phyloP scores from a whole-genome alignment of 2,797 vertebrate species.

The Argyrosomus regius region DNA sequence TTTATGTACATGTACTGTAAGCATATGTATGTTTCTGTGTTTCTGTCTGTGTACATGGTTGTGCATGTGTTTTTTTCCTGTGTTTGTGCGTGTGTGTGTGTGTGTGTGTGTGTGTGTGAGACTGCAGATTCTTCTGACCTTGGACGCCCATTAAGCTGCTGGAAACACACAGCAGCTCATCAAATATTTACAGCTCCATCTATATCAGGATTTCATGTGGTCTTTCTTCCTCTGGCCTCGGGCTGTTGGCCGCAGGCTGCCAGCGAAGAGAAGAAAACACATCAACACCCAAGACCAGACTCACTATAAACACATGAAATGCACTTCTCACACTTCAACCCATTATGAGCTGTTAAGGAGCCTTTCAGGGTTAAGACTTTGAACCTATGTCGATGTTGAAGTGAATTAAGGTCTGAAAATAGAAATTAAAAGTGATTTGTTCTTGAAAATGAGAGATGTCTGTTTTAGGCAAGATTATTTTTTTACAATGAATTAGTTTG shows the following conservation, averaged over 20 bases:
- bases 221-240: slow-evolving; percentile 51
- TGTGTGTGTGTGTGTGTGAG: background rate
- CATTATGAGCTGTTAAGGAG: background rate
- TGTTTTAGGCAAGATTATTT: background rate
- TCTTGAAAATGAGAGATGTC: background rate
- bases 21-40: background rate
- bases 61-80: background rate
- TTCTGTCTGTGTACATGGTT: background rate
- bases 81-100: slow-evolving; percentile 1
- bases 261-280: slow-evolving; percentile 31
- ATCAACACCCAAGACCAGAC: slow-evolving; percentile 12
- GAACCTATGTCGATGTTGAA: background rate
- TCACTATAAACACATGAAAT: slow-evolving; percentile 16
- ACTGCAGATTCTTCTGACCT: slow-evolving; percentile 67
- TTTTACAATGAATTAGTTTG: no score
- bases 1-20: background rate
- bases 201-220: slow-evolving; percentile 72
- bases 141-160: slow-evolving; percentile 63
- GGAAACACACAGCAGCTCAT: slow-evolving; percentile 72
- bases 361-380: background rate
- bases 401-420: background rate
- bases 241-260: slow-evolving; percentile 50
- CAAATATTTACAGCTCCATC: slow-evolving; percentile 80
- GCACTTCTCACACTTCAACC: background rate
- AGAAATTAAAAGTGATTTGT: background rate